A percentile compares a stretch with the other conserved stretches of the same genome.
phyloP scores from a whole-genome alignment of 1,140 invertebrate genomes.

The Calephelis nemesis region DNA sequence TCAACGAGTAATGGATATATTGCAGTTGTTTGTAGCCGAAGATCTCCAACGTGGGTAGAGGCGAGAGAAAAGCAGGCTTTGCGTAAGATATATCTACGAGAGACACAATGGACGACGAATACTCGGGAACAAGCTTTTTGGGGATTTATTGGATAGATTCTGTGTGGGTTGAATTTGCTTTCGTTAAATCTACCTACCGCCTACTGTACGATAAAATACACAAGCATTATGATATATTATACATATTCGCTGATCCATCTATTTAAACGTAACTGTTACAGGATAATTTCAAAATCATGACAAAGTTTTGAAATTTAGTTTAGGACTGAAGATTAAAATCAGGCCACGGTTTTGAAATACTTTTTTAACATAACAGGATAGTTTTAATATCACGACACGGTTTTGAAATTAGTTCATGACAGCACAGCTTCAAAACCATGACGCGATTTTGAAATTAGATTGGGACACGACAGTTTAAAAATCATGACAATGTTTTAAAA shows the following conservation, averaged over 20 bases:
- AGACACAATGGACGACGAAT: constrained; percentile 71
- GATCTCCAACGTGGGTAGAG: constrained; percentile 58
- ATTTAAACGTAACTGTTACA: not conserved
- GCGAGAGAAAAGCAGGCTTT: constrained; percentile 63
- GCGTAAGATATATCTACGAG: constrained; percentile 72
- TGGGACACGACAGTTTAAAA: too few species aligned
- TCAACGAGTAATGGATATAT: constrained; percentile 58
- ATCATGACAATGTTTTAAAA: too few species aligned
- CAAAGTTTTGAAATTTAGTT: not conserved
- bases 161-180: constrained; percentile 71
- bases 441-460: too few species aligned
- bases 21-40: constrained; percentile 54
- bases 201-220: constrained; percentile 40
- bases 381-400: too few species aligned
- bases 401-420: too few species aligned
- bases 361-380: too few species aligned
- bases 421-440: too few species aligned
- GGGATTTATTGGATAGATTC: constrained; percentile 77
- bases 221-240: constrained; percentile 21
- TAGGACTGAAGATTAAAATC: too few species aligned
- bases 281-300: too few species aligned
- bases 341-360: too few species aligned
- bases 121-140: constrained; percentile 74
- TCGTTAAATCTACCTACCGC: constrained; percentile 43
- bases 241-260: not conserved